phyloP scores from a whole-genome alignment of 2,113 vertebrate species.

The Puntigrus tetrazona region DNA sequence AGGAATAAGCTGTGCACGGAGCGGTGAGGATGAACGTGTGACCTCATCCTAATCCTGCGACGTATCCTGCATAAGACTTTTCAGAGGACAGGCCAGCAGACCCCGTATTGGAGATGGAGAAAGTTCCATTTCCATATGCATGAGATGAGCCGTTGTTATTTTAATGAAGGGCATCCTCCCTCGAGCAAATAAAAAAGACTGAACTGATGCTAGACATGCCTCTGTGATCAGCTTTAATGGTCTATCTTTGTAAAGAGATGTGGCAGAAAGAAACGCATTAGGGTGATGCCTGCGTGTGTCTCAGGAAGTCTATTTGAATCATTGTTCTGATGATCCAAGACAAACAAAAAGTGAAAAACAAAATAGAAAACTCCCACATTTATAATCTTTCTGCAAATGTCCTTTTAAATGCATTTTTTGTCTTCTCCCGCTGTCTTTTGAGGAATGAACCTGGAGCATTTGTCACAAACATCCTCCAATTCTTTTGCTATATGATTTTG shows the following conservation, averaged over 20 bases:
- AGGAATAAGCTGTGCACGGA: not conserved
- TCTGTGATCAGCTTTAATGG: slow-evolving; percentile 72
- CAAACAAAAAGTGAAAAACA: slow-evolving; percentile 40
- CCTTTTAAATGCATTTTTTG: not conserved
- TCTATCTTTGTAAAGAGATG: slow-evolving; percentile 64
- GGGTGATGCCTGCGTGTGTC: slow-evolving; percentile 64
- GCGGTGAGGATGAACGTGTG: not conserved
- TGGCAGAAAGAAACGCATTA: slow-evolving; percentile 68
- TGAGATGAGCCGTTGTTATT: slow-evolving; percentile 64
- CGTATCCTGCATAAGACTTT: slow-evolving; percentile 32
- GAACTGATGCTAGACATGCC: slow-evolving; percentile 67
- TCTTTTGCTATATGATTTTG: not conserved
- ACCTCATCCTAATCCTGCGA: slow-evolving; percentile 9
- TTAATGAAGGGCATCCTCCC: slow-evolving; percentile 65
- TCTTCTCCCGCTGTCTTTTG: not conserved
- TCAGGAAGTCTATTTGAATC: slow-evolving; percentile 64
- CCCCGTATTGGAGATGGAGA: not conserved
- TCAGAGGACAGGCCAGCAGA: slow-evolving; percentile 20
- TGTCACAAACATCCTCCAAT: not conserved
- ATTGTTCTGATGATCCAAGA: slow-evolving; percentile 58
- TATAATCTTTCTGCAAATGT: not conserved
- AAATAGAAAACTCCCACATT: not conserved
- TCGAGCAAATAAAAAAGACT: slow-evolving; percentile 62
- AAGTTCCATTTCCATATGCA: slow-evolving; percentile 66
- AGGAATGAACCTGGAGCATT: not conserved